A percentile compares a stretch with the other conserved stretches of the same genome.
Evolutionary conservation across 2,113 vertebrate genomes (phyloP).

Genomic region (Bungarus multicinctus): DNA sequence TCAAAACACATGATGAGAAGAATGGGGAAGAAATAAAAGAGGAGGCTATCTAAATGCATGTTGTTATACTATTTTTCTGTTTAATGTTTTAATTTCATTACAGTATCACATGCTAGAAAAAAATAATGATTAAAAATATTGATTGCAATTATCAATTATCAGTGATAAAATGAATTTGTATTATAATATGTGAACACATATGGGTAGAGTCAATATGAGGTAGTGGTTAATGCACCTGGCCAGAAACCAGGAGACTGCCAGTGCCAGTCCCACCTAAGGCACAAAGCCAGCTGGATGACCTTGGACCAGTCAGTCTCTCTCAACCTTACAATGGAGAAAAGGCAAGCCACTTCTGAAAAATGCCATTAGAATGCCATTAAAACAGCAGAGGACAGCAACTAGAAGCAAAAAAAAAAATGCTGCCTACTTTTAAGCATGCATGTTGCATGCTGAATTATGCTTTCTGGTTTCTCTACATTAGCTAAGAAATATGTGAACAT

Average conservation of each 20-base stretch:
- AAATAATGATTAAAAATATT: neutral
- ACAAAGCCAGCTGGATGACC: neutral
- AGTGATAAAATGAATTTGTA: neutral
- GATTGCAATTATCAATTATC: neutral
- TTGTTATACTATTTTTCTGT: neutral
- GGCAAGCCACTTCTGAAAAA: neutral
- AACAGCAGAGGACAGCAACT: no score
- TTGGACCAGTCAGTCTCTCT: neutral
- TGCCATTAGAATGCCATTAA: neutral
- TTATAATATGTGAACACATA: neutral
- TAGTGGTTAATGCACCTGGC: neutral
- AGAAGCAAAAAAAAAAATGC: no score
- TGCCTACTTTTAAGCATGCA: neutral
- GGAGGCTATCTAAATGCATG: neutral
- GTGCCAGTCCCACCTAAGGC: neutral
- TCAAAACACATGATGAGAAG: neutral
- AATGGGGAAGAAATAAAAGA: neutral
- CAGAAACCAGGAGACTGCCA: neutral
- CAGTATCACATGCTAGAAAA: neutral
- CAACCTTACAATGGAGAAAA: neutral
- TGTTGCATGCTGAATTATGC: neutral
- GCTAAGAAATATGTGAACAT: neutral
- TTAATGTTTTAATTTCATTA: neutral
- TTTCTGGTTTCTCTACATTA: neutral
- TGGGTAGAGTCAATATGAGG: neutral